Percentiles rank a stretch among this genome's conserved stretches.
Evolutionary conservation across 2,113 vertebrate genomes (phyloP).

Genomic region (Trematomus loennbergii): DNA sequence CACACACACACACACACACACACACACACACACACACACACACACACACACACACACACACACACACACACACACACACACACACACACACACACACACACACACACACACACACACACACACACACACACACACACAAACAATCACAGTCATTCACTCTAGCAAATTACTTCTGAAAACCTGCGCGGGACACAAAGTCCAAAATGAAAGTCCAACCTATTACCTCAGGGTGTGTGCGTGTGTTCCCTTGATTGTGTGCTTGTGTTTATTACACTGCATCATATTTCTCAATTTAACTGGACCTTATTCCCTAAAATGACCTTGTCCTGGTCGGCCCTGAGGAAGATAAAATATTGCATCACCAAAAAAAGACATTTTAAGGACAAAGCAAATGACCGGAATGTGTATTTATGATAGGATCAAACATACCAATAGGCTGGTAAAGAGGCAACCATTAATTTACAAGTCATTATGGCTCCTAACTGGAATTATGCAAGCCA

Average conservation of each 20-base stretch:
- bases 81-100: too few relatives aligned
- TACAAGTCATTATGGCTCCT: slow-evolving; percentile 10
- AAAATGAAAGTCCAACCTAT: slow-evolving; percentile 23
- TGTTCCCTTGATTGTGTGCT: neutral
- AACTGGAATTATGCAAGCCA: slow-evolving; percentile 2
- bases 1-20: neutral
- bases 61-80: slow-evolving; percentile 16
- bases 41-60: neutral
- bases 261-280: neutral
- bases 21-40: neutral
- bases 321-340: too few relatives aligned
- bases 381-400: neutral
- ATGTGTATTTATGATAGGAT: slow-evolving; percentile 1
- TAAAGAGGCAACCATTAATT: slow-evolving; percentile 13
- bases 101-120: slow-evolving; percentile 26
- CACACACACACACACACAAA: slow-evolving; percentile 7
- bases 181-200: slow-evolving; percentile 4
- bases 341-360: neutral
- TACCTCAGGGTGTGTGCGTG: slow-evolving; percentile 4
- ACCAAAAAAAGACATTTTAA: neutral
- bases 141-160: slow-evolving; percentile 14
- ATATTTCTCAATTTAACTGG: slow-evolving; percentile 15
- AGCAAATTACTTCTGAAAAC: slow-evolving; percentile 52
- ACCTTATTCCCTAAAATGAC: neutral
- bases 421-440: neutral